Percentiles rank a stretch among this genome's conserved stretches.
Evolutionary conservation across 1,140 invertebrate genomes (phyloP).

Genomic region (Hormaphis cornu): DNA sequence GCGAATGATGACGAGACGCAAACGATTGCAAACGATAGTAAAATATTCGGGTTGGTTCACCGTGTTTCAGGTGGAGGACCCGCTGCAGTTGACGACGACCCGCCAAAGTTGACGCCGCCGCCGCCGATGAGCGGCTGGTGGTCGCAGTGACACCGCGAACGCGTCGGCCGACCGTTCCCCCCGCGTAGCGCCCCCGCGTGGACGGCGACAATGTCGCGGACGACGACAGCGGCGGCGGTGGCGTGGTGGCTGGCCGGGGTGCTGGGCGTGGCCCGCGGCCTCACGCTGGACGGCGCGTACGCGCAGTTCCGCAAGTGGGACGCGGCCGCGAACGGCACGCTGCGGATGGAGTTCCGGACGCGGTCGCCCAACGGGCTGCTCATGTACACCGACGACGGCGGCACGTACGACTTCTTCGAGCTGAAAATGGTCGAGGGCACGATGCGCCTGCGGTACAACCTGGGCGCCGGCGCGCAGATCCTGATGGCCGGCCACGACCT

Average conservation of each 20-base stretch:
- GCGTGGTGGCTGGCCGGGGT: neutral
- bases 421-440: conserved; percentile 84
- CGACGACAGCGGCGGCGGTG: neutral
- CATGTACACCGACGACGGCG: conserved; percentile 87
- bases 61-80: too few species aligned
- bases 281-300: conserved; percentile 78
- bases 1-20: too few species aligned
- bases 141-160: too few species aligned
- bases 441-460: conserved; percentile 75
- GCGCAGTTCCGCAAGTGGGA: conserved; percentile 87
- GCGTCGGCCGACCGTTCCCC: too few species aligned
- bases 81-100: too few species aligned
- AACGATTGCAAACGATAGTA: too few species aligned
- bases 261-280: conserved; percentile 42
- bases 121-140: too few species aligned
- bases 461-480: conserved; percentile 76
- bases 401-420: conserved; percentile 90
- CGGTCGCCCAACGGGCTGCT: conserved; percentile 78
- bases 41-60: too few species aligned
- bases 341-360: conserved; percentile 88
- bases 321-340: conserved; percentile 69
- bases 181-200: neutral
- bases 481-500: conserved; percentile 75
- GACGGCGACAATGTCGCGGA: neutral
- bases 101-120: too few species aligned